Percentiles rank a stretch among this genome's conserved stretches.
phyloP scores from a whole-genome alignment of 2,888 invertebrate species.

The Drosophila merina region DNA sequence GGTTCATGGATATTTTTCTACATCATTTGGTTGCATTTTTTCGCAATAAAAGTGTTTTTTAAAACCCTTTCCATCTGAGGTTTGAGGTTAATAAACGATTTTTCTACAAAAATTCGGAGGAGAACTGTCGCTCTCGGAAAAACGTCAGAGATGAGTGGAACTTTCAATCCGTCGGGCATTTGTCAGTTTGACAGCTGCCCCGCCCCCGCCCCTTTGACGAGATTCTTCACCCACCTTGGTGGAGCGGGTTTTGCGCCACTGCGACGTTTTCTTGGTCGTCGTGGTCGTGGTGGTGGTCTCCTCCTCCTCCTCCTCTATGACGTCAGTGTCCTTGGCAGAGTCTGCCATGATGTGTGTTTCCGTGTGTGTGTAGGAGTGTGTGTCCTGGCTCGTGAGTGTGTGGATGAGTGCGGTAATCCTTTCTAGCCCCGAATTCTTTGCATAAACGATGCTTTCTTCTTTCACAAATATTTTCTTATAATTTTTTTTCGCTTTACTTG shows the following conservation, averaged over 20 bases:
- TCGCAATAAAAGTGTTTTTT: background rate
- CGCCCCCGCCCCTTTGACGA: background rate
- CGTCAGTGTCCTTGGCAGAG: conserved; percentile 69
- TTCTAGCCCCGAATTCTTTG: conserved; percentile 63
- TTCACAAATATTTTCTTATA: conserved; percentile 44
- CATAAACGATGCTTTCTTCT: conserved; percentile 50
- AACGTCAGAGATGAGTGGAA: conserved; percentile 60
- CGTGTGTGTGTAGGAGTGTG: conserved; percentile 15
- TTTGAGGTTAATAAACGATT: background rate
- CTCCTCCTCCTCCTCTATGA: conserved; percentile 60
- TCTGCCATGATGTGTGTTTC: conserved; percentile 61
- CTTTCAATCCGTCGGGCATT: conserved; percentile 75
- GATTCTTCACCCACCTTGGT: conserved; percentile 60
- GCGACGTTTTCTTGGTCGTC: conserved; percentile 72
- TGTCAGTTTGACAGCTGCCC: conserved; percentile 64
- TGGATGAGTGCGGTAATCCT: conserved; percentile 45
- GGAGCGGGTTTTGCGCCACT: conserved; percentile 78
- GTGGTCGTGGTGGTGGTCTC: conserved; percentile 65
- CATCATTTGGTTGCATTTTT: background rate
- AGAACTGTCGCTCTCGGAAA: conserved; percentile 14
- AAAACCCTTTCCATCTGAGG: background rate
- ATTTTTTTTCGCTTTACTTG: conserved; percentile 39
- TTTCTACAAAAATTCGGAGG: conserved; percentile 13
- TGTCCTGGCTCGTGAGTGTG: conserved; percentile 31
- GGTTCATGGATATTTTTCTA: too few relatives aligned